These are phyloP conservation scores for Rhyacophila brunnea DNA, from an alignment of 1,140 invertebrate species.

Conservation along the genomic window DNA sequence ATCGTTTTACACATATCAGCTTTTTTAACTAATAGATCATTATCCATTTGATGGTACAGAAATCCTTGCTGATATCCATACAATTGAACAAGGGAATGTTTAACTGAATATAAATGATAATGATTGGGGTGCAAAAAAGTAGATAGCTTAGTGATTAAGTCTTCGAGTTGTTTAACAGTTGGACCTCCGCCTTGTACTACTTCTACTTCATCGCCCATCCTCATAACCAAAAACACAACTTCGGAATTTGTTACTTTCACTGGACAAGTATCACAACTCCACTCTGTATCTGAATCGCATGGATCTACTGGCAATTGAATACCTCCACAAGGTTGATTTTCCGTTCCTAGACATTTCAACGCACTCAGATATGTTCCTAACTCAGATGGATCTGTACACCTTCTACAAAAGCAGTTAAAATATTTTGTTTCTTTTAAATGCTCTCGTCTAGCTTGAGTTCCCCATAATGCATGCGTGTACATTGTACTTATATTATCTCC, in stretches of 20 bases:
- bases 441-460: constrained; percentile 72
- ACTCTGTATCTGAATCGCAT: constrained; percentile 66
- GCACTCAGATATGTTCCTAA: constrained; percentile 73
- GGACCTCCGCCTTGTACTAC: constrained; percentile 59
- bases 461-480: constrained; percentile 84
- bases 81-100: constrained; percentile 77
- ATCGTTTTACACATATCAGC: constrained; percentile 67
- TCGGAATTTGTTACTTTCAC: constrained; percentile 53
- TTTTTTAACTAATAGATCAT: constrained; percentile 63
- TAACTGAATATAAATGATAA: constrained; percentile 75
- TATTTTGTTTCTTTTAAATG: constrained; percentile 81
- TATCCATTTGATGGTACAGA: constrained; percentile 51
- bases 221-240: constrained; percentile 59
- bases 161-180: constrained; percentile 59
- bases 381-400: constrained; percentile 78
- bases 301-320: constrained; percentile 68
- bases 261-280: constrained; percentile 70
- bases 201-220: constrained; percentile 75
- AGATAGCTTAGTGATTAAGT: constrained; percentile 60
- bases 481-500: constrained; percentile 74
- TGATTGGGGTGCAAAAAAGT: constrained; percentile 76
- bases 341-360: constrained; percentile 65
- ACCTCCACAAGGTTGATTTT: constrained; percentile 58
- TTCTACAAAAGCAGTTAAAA: constrained; percentile 70
- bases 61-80: constrained; percentile 66